Percentiles rank a stretch among this genome's conserved stretches.
These are phyloP conservation scores for Abramis brama DNA, from an alignment of 2,113 vertebrate genomes.

Conservation along the genomic window DNA sequence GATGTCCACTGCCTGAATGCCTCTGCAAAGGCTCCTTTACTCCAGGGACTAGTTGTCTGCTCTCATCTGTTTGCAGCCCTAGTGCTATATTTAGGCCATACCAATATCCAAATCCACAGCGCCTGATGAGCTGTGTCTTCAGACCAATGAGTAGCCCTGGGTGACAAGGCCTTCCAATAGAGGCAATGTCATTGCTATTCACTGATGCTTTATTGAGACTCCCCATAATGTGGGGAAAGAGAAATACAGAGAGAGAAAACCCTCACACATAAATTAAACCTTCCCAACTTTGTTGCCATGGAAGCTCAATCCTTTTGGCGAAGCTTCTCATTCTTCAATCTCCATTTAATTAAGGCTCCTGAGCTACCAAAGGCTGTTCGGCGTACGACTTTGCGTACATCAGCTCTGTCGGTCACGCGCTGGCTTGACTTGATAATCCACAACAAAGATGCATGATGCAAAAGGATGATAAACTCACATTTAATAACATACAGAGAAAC, in stretches of 20 bases:
- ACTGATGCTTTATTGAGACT: slow-evolving; percentile 1
- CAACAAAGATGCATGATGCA: no score
- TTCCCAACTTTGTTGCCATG: slow-evolving; percentile 54
- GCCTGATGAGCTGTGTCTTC: slow-evolving; percentile 30
- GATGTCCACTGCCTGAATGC: background rate
- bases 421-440: no score
- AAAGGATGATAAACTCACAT: no score
- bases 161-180: slow-evolving; percentile 12
- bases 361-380: slow-evolving; percentile 69
- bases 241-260: slow-evolving; percentile 1
- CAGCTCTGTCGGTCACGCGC: slow-evolving; percentile 46
- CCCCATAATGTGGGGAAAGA: slow-evolving; percentile 19
- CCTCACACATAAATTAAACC: slow-evolving; percentile 33
- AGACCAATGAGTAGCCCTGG: slow-evolving; percentile 21
- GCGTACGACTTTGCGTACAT: slow-evolving; percentile 48
- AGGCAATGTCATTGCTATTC: slow-evolving; percentile 14
- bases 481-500: no score
- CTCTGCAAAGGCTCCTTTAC: background rate
- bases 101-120: slow-evolving; percentile 16
- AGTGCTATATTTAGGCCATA: slow-evolving; percentile 29
- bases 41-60: slow-evolving; percentile 9
- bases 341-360: slow-evolving; percentile 73
- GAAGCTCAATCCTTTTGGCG: slow-evolving; percentile 40
- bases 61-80: slow-evolving; percentile 1
- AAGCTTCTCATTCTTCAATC: slow-evolving; percentile 55